Evolutionary conservation across 35 echinoderm and acorn worm species (phyloP).

Genomic region (Ophioderma brevispina): DNA sequence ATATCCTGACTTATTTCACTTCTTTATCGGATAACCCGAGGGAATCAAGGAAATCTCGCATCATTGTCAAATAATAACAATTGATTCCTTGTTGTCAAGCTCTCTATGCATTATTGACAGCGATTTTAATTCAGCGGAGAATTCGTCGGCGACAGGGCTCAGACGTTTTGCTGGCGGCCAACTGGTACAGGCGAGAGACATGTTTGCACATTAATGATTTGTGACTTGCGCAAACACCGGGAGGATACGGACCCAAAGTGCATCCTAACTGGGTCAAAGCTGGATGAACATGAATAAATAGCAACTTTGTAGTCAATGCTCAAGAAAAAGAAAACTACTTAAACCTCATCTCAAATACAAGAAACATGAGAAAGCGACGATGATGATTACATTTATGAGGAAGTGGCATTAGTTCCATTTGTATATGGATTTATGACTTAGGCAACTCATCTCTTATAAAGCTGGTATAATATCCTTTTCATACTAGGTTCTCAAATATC

Average conservation of each 20-base stretch:
- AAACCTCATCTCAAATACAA: too few species aligned
- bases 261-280: background rate
- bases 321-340: too few species aligned
- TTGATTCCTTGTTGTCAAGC: background rate
- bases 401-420: too few species aligned
- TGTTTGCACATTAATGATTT: constrained; percentile 14
- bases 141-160: background rate
- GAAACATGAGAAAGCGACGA: too few species aligned
- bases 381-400: too few species aligned
- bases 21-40: background rate
- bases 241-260: background rate
- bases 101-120: background rate
- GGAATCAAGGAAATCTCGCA: background rate
- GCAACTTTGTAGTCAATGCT: background rate
- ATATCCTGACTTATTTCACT: background rate
- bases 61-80: constrained; percentile 10
- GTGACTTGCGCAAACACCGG: background rate
- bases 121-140: background rate
- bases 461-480: too few species aligned
- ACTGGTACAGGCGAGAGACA: background rate
- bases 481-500: too few species aligned
- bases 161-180: background rate
- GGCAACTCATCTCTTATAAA: too few species aligned
- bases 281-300: background rate
- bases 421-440: too few species aligned